phyloP scores from a whole-genome alignment of 1,140 invertebrate species.

The Aporrectodea caliginosa region DNA sequence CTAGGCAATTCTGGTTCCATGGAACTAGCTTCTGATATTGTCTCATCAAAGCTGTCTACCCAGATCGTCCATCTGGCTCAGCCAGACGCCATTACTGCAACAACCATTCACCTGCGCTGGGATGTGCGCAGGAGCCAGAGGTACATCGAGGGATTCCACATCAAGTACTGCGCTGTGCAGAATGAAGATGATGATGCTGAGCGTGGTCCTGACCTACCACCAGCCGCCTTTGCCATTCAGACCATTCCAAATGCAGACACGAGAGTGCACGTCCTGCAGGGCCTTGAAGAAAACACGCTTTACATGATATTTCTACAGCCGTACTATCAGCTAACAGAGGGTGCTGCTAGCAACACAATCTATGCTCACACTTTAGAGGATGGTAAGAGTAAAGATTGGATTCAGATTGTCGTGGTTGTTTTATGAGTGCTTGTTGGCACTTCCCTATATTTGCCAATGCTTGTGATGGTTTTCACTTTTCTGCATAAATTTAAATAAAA shows the following conservation, averaged over 20 bases:
- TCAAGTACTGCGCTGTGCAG: slow-evolving; percentile 76
- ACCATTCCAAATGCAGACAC: slow-evolving; percentile 47
- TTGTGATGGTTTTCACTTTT: no score
- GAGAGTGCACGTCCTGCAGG: slow-evolving; percentile 64
- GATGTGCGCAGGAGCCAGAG: slow-evolving; percentile 37
- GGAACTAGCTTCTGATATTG: slow-evolving; percentile 27
- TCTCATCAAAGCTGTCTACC: slow-evolving; percentile 49
- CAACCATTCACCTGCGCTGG: slow-evolving; percentile 61
- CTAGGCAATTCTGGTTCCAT: slow-evolving; percentile 17
- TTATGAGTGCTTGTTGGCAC: no score
- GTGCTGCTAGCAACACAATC: slow-evolving; percentile 64
- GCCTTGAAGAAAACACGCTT: slow-evolving; percentile 74
- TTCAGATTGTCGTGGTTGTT: no score
- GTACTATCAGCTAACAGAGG: slow-evolving; percentile 69
- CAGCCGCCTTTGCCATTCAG: slow-evolving; percentile 58
- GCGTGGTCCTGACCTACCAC: slow-evolving; percentile 34
- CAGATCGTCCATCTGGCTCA: slow-evolving; percentile 77
- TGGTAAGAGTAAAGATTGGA: no score
- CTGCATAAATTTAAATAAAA: no score
- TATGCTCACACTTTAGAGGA: slow-evolving; percentile 57
- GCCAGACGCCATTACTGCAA: slow-evolving; percentile 72
- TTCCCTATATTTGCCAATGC: no score
- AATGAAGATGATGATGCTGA: slow-evolving; percentile 49
- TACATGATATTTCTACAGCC: slow-evolving; percentile 68
- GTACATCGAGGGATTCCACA: slow-evolving; percentile 81